A percentile compares a stretch with the other conserved stretches of the same genome.
These are phyloP conservation scores for Stictocephala bisonia DNA, from an alignment of 2,888 invertebrate species.

Conservation along the genomic window DNA sequence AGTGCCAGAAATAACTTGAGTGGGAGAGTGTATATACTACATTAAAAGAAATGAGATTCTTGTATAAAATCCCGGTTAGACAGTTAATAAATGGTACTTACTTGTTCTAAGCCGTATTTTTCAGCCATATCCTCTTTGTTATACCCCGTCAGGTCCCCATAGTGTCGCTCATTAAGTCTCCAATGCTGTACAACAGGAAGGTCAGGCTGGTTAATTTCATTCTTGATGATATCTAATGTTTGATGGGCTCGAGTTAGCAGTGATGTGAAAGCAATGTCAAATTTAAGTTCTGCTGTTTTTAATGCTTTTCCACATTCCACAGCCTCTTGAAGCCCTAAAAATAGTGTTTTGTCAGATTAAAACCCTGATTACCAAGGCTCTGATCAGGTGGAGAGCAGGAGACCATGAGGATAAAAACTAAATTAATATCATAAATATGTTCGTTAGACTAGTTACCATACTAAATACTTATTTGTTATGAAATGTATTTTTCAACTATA, in stretches of 20 bases:
- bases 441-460: too few relatives aligned
- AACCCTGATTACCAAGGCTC: too few relatives aligned
- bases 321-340: constrained; percentile 62
- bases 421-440: too few relatives aligned
- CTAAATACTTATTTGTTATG: too few relatives aligned
- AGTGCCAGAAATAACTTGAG: not conserved
- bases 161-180: constrained; percentile 64
- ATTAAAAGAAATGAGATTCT: not conserved
- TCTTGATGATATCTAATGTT: constrained; percentile 61
- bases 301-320: constrained; percentile 62
- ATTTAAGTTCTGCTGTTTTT: constrained; percentile 61
- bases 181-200: constrained; percentile 62
- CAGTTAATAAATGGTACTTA: constrained; percentile 43
- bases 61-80: not conserved
- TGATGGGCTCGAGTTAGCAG: constrained; percentile 63
- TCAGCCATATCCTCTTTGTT: constrained; percentile 64
- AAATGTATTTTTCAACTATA: too few relatives aligned
- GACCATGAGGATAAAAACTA: too few relatives aligned
- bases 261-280: constrained; percentile 64
- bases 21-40: not conserved
- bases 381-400: too few relatives aligned
- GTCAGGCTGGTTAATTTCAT: constrained; percentile 61
- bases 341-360: too few relatives aligned
- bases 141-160: constrained; percentile 64
- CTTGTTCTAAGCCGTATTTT: constrained; percentile 64